Percentiles rank a stretch among this genome's conserved stretches.
These are phyloP conservation scores for Leptura quadrifasciata DNA, from an alignment of 2,888 invertebrate species.

Conservation along the genomic window DNA sequence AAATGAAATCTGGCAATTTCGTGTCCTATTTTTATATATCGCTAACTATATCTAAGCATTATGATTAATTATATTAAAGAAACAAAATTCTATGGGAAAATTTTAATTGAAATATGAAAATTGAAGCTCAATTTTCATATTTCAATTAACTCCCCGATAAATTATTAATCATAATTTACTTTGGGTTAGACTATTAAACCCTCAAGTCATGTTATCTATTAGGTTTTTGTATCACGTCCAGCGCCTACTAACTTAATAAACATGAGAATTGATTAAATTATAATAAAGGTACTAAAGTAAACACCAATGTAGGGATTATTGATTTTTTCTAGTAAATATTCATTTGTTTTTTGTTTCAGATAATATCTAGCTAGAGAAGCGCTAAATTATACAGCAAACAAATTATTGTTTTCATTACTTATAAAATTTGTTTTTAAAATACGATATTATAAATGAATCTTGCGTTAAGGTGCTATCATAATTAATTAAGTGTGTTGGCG, in stretches of 20 bases:
- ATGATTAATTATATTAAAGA: background rate
- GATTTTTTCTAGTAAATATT: conserved; percentile 27
- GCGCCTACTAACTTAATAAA: conserved; percentile 38
- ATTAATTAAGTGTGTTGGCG: conserved; percentile 49
- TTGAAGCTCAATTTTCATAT: conserved; percentile 20
- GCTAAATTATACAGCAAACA: conserved; percentile 23
- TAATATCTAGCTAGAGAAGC: background rate
- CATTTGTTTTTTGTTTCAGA: conserved; percentile 25
- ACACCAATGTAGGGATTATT: conserved; percentile 27
- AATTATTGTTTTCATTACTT: conserved; percentile 26
- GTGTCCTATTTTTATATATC: background rate
- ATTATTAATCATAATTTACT: conserved; percentile 39
- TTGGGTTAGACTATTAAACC: conserved; percentile 35
- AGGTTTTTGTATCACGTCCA: conserved; percentile 44
- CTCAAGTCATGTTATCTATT: conserved; percentile 54
- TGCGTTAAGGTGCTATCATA: conserved; percentile 51
- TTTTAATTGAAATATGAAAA: conserved; percentile 33
- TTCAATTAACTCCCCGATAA: conserved; percentile 29
- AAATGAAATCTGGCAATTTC: no score
- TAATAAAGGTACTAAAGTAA: conserved; percentile 39
- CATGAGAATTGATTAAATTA: conserved; percentile 45
- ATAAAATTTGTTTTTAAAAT: conserved; percentile 16
- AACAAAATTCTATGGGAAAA: conserved; percentile 29
- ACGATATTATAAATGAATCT: conserved; percentile 49
- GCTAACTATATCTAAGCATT: background rate